A percentile compares a stretch with the other conserved stretches of the same genome.
Evolutionary conservation across 2,113 vertebrate species (phyloP).

Genomic region (Oxyura jamaicensis): DNA sequence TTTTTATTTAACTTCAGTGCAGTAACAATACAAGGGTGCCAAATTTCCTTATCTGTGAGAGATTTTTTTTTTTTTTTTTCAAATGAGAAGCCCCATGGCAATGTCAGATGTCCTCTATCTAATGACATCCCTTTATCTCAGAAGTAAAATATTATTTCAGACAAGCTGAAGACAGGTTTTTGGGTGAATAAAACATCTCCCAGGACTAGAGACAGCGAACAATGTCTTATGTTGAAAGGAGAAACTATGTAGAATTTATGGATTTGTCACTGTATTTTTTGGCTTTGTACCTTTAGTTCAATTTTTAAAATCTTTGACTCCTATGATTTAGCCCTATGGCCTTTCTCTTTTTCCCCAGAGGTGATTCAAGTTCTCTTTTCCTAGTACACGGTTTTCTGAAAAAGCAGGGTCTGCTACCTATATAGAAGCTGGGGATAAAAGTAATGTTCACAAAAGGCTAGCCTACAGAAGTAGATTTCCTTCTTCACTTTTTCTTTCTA

Average conservation of each 20-base stretch:
- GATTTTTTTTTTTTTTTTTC: constrained; percentile 35
- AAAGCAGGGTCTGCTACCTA: constrained; percentile 19
- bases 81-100: background rate
- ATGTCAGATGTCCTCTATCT: constrained; percentile 43
- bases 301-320: constrained; percentile 1
- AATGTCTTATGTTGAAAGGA: constrained; percentile 7
- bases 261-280: constrained; percentile 25
- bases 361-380: constrained; percentile 19
- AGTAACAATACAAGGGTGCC: background rate
- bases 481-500: background rate
- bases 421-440: constrained; percentile 35
- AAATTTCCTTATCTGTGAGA: background rate
- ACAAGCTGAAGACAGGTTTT: constrained; percentile 26
- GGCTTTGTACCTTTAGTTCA: constrained; percentile 29
- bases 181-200: constrained; percentile 33
- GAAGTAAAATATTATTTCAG: constrained; percentile 38
- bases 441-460: constrained; percentile 14
- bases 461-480: background rate
- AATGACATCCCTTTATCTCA: constrained; percentile 35
- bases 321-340: constrained; percentile 19
- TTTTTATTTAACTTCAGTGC: constrained; percentile 23
- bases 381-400: background rate
- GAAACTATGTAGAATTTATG: constrained; percentile 23
- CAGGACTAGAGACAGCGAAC: background rate
- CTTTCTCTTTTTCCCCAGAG: constrained; percentile 23